These are phyloP conservation scores for Perithous albicinctus DNA, from an alignment of 2,888 invertebrate species.

Conservation along the genomic window DNA sequence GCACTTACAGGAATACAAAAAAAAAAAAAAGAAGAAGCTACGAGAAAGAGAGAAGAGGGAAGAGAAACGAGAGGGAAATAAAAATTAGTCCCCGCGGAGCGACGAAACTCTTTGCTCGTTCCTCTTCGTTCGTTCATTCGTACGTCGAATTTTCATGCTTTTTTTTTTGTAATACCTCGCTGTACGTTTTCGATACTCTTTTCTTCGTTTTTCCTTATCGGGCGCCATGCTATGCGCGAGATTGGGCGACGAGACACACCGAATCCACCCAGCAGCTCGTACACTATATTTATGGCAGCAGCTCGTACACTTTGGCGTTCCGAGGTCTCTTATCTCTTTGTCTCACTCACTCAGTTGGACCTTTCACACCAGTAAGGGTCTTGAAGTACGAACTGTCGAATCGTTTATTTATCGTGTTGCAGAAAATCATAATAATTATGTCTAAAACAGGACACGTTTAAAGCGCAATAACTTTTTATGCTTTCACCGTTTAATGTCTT, in stretches of 20 bases:
- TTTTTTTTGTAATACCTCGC: constrained; percentile 45
- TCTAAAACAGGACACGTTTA: constrained; percentile 3
- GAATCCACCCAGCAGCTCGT: constrained; percentile 64
- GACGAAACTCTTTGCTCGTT: constrained; percentile 80
- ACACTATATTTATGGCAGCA: constrained; percentile 65
- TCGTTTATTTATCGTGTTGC: constrained; percentile 37
- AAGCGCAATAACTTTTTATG: neutral
- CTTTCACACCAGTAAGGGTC: constrained; percentile 45
- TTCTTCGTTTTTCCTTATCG: constrained; percentile 60
- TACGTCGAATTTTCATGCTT: constrained; percentile 66
- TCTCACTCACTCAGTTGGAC: constrained; percentile 33
- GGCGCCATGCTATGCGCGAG: constrained; percentile 69
- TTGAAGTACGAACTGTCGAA: constrained; percentile 35
- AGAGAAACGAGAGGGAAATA: constrained; percentile 80
- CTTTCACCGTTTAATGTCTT: neutral
- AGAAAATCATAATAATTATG: constrained; percentile 21
- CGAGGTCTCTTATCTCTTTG: constrained; percentile 39
- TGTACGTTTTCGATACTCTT: constrained; percentile 59
- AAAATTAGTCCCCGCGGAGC: constrained; percentile 84
- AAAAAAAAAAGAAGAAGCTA: constrained; percentile 38
- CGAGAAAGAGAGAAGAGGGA: constrained; percentile 36
- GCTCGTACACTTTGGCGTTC: constrained; percentile 32
- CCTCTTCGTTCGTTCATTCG: constrained; percentile 61
- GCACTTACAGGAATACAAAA: constrained; percentile 83
- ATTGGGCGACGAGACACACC: constrained; percentile 67